Evolutionary conservation across 2,888 invertebrate species (phyloP).

Genomic region (Proisotoma minuta): DNA sequence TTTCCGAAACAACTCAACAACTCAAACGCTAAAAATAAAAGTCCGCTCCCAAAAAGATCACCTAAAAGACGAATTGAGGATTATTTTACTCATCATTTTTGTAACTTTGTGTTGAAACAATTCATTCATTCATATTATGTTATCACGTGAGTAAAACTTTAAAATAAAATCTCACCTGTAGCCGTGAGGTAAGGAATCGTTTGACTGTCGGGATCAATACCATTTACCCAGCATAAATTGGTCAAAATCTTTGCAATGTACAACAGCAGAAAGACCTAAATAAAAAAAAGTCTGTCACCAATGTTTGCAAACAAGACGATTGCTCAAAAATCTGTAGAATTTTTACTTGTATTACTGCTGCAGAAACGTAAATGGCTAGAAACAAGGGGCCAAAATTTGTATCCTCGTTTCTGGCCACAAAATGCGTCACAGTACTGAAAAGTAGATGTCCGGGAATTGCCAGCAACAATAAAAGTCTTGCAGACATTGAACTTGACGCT

Average conservation of each 20-base stretch:
- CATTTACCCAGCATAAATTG: constrained; percentile 73
- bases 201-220: constrained; percentile 81
- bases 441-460: constrained; percentile 42
- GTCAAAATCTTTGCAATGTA: constrained; percentile 78
- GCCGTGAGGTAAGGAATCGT: constrained; percentile 87
- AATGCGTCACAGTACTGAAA: constrained; percentile 40
- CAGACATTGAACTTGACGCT: constrained; percentile 52
- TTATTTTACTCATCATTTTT: too few species aligned
- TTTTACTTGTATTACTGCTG: constrained; percentile 37
- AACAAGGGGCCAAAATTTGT: constrained; percentile 34
- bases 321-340: too few species aligned
- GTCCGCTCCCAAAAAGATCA: constrained; percentile 77
- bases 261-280: constrained; percentile 63
- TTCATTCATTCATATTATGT: too few species aligned
- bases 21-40: constrained; percentile 65
- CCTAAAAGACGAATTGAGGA: too few species aligned
- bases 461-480: constrained; percentile 51
- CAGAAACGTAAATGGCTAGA: constrained; percentile 34
- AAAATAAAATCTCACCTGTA: too few species aligned
- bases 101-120: too few species aligned
- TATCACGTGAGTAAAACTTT: too few species aligned
- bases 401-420: constrained; percentile 17
- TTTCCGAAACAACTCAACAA: not conserved
- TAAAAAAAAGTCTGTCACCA: constrained; percentile 21
- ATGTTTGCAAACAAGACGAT: too few species aligned